Percentiles rank a stretch among this genome's conserved stretches.
These are phyloP conservation scores for Leuctra nigra DNA, from an alignment of 2,888 invertebrate genomes.

Conservation along the genomic window DNA sequence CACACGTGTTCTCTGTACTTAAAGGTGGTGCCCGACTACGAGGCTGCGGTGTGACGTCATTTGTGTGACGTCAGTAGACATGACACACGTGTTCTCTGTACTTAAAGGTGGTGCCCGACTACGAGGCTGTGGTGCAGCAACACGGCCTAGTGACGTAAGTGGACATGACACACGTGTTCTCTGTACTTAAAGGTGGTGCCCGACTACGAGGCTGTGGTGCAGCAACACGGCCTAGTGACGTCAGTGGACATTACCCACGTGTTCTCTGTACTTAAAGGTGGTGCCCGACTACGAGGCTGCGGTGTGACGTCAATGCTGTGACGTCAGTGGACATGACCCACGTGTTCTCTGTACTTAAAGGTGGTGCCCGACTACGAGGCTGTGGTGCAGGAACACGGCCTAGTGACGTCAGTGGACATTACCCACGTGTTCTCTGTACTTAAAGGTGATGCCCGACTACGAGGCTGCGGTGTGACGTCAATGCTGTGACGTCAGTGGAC, in stretches of 20 bases:
- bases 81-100: not conserved
- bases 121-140: conserved; percentile 21
- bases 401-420: conserved; percentile 24
- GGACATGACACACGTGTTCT: not conserved
- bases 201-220: conserved; percentile 23
- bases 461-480: too few species aligned
- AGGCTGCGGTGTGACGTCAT: too few species aligned
- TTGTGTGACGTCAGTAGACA: too few species aligned
- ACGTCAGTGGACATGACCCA: conserved; percentile 25
- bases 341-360: conserved; percentile 4
- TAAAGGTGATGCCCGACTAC: conserved; percentile 23
- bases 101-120: conserved; percentile 21
- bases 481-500: too few species aligned
- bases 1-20: too few species aligned
- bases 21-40: too few species aligned
- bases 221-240: conserved; percentile 24
- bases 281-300: conserved; percentile 22
- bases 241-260: too few species aligned
- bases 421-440: conserved; percentile 14
- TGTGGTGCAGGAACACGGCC: conserved; percentile 23
- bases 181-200: conserved; percentile 17
- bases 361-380: conserved; percentile 24
- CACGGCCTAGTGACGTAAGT: conserved; percentile 23
- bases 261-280: conserved; percentile 13
- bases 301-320: conserved; percentile 22